These are phyloP conservation scores for Lepeophtheirus nordmannii DNA, from an alignment of 2,888 invertebrate genomes.

Conservation along the genomic window DNA sequence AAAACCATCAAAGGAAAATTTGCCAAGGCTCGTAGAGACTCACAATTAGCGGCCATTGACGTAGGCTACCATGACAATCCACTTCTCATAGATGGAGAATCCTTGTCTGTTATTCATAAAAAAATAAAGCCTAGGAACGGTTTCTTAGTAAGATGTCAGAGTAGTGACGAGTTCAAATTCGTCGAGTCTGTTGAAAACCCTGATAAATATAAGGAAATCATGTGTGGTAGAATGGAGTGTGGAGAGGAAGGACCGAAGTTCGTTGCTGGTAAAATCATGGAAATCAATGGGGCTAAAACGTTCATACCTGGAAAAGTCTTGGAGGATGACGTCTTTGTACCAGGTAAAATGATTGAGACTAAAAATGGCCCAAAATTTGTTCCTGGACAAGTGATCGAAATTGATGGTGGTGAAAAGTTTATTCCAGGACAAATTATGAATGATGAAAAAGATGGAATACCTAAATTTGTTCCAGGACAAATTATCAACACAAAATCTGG, in stretches of 20 bases:
- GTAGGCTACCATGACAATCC: constrained; percentile 26
- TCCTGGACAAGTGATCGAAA: constrained; percentile 59
- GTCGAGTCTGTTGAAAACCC: constrained; percentile 43
- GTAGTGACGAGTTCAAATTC: constrained; percentile 41
- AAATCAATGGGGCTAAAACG: constrained; percentile 29
- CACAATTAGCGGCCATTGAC: constrained; percentile 25
- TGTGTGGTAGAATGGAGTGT: constrained; percentile 48
- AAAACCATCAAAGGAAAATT: constrained; percentile 17
- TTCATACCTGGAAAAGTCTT: constrained; percentile 26
- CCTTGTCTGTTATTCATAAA: constrained; percentile 13
- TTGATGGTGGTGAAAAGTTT: constrained; percentile 49
- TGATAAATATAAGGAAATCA: constrained; percentile 37
- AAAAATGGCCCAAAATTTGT: constrained; percentile 54
- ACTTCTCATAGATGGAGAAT: constrained; percentile 3
- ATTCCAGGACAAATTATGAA: constrained; percentile 57
- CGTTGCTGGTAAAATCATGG: constrained; percentile 29
- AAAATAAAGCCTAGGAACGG: constrained; percentile 22
- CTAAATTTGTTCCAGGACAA: constrained; percentile 54
- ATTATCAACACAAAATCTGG: constrained; percentile 54
- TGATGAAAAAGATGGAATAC: constrained; percentile 46
- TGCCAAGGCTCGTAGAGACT: constrained; percentile 21
- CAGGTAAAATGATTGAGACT: constrained; percentile 52
- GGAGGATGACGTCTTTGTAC: constrained; percentile 41
- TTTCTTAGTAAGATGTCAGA: constrained; percentile 25
- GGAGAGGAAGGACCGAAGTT: constrained; percentile 34